A percentile compares a stretch with the other conserved stretches of the same genome.
Evolutionary conservation across 2,113 vertebrate species (phyloP).

Genomic region (Alexandromys fortis): DNA sequence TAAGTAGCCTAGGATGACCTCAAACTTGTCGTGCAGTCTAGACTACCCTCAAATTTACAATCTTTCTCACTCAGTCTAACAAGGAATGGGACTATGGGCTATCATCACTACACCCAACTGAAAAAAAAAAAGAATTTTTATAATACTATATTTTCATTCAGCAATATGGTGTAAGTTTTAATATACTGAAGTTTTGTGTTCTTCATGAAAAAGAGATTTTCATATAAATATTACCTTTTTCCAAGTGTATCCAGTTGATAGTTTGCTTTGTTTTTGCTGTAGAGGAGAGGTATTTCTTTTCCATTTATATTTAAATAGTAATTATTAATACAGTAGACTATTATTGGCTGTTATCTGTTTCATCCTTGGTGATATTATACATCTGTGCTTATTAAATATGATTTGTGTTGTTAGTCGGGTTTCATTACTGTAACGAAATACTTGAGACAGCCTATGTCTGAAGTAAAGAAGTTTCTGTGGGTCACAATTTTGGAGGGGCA

Average conservation of each 20-base stretch:
- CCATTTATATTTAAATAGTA: neutral
- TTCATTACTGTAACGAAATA: neutral
- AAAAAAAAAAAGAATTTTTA: neutral
- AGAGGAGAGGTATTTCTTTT: neutral
- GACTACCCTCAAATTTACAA: neutral
- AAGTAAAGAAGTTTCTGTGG: neutral
- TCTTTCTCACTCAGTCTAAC: neutral
- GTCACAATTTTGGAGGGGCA: neutral
- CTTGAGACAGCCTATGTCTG: neutral
- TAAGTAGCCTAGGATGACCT: neutral
- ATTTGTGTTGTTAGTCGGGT: neutral
- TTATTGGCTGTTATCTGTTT: neutral
- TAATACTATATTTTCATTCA: neutral
- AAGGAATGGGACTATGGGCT: neutral
- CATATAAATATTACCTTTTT: neutral
- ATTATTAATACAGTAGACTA: neutral
- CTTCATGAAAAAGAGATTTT: neutral
- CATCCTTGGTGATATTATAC: neutral
- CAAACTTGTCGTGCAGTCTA: neutral
- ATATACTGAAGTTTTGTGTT: neutral
- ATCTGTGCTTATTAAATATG: neutral
- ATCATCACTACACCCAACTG: neutral
- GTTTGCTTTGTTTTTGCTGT: neutral
- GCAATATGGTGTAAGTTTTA: neutral
- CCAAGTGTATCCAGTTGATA: neutral